These are phyloP conservation scores for Microcebus tavaratra DNA, from an alignment of 2,113 vertebrate species.

Conservation along the genomic window DNA sequence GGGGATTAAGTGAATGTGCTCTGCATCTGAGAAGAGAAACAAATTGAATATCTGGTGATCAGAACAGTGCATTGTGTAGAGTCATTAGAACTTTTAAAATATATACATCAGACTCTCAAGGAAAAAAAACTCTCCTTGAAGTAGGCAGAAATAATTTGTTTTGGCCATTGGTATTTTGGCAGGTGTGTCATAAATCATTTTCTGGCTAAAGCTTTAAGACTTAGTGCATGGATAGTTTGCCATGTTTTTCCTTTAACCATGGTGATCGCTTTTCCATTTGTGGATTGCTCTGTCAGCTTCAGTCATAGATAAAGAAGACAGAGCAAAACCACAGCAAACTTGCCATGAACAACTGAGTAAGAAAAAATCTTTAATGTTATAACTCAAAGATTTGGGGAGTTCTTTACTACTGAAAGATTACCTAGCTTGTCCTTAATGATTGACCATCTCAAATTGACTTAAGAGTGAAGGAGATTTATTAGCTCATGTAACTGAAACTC, in stretches of 20 bases:
- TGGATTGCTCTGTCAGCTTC: background rate
- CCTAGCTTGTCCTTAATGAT: background rate
- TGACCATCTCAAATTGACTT: background rate
- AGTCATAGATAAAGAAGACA: background rate
- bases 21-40: background rate
- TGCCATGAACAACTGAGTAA: background rate
- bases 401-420: background rate
- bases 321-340: background rate
- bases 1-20: background rate
- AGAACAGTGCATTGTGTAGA: background rate
- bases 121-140: background rate
- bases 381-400: background rate
- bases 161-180: background rate
- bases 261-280: background rate
- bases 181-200: background rate
- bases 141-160: background rate
- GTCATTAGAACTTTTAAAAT: background rate
- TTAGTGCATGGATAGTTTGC: fast-evolving
- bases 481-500: background rate
- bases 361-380: background rate
- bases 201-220: background rate
- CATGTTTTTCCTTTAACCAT: background rate
- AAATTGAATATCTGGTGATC: too few relatives aligned
- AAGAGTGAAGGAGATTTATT: background rate
- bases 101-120: background rate